Evolutionary conservation across 2,888 invertebrate species (phyloP).

Genomic region (Microctonus hyperodae): DNA sequence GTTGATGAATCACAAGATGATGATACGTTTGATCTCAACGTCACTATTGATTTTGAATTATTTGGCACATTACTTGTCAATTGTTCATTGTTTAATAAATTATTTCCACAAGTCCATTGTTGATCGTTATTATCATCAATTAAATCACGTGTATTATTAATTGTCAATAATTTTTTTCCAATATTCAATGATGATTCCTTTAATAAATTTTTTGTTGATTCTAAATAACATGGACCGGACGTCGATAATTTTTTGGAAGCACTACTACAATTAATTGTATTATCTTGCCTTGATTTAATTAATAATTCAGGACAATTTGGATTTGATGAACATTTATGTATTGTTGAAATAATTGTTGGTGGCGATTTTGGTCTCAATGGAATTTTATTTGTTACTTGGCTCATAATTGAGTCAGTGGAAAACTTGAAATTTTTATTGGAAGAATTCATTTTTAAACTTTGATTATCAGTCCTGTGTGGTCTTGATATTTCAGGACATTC

Average conservation of each 20-base stretch:
- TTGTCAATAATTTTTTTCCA: background rate
- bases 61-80: constrained; percentile 19
- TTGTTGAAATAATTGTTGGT: constrained; percentile 35
- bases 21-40: constrained; percentile 11
- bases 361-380: constrained; percentile 31
- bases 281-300: constrained; percentile 13
- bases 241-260: constrained; percentile 40
- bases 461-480: constrained; percentile 40
- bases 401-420: constrained; percentile 38
- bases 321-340: constrained; percentile 52
- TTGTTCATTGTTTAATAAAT: constrained; percentile 19
- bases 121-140: constrained; percentile 9
- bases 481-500: constrained; percentile 33
- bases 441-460: constrained; percentile 34
- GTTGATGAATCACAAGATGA: background rate
- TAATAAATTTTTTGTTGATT: background rate
- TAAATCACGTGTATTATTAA: background rate
- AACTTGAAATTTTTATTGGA: constrained; percentile 36
- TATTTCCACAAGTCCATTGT: constrained; percentile 6
- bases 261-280: constrained; percentile 20
- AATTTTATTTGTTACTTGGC: constrained; percentile 32
- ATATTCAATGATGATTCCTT: constrained; percentile 5
- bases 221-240: constrained; percentile 30
- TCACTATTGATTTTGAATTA: constrained; percentile 11
- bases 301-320: constrained; percentile 44